Evolutionary conservation across 2,113 vertebrate species (phyloP).

Genomic region (Micromys minutus): DNA sequence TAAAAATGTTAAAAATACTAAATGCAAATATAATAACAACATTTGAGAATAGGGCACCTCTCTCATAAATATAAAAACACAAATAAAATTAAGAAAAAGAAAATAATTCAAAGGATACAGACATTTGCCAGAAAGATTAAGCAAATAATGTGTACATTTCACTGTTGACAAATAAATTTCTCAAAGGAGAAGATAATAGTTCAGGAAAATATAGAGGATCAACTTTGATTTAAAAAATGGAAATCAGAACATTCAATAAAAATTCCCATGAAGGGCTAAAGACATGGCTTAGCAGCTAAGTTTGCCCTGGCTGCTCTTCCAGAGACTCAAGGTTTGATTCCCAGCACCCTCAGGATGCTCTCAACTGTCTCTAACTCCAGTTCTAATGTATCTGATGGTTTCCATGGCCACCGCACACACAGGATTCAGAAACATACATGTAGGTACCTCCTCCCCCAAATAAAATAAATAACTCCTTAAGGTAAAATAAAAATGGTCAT

Average conservation of each 20-base stretch:
- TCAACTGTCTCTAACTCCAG: not conserved
- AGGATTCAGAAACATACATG: not conserved
- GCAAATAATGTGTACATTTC: slow-evolving; percentile 7
- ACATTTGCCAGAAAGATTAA: slow-evolving; percentile 28
- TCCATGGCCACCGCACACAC: too few species aligned
- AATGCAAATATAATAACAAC: not conserved
- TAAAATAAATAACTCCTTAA: not conserved
- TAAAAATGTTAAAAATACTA: slow-evolving; percentile 14
- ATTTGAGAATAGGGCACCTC: slow-evolving; percentile 26
- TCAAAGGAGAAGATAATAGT: slow-evolving; percentile 23
- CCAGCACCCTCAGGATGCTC: not conserved
- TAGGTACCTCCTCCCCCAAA: not conserved
- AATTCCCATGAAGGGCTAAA: not conserved
- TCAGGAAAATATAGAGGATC: not conserved
- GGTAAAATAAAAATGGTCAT: not conserved
- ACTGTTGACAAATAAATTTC: slow-evolving; percentile 14
- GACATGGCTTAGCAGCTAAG: not conserved
- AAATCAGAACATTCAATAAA: slow-evolving; percentile 25
- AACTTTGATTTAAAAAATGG: slow-evolving; percentile 7
- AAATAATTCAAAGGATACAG: not conserved
- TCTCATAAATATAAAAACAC: slow-evolving; percentile 18
- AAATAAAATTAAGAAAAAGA: slow-evolving; percentile 36
- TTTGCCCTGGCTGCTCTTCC: not conserved
- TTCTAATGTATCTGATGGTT: not conserved
- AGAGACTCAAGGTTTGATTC: not conserved